Conservation (phyloP, 2,113 vertebrate species). For the Pangasianodon hypophthalmus region DNA sequence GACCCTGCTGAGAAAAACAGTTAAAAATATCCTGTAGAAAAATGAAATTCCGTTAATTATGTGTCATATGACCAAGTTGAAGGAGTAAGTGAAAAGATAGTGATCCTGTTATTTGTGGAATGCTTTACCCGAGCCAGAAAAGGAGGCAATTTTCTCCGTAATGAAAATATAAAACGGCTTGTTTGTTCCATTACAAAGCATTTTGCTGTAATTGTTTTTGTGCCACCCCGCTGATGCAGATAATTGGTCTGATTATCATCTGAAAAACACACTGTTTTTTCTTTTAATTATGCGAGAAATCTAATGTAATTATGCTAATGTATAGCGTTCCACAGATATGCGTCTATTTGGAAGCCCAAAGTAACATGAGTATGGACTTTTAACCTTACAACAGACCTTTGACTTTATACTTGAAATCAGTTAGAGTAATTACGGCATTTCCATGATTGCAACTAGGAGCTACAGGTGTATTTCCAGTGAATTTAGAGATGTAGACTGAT, state of each 20-base stretch:
- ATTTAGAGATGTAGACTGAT: not conserved
- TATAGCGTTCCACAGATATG: too few species aligned
- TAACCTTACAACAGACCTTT: conserved; percentile 3
- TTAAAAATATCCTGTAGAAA: not conserved
- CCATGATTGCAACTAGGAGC: not conserved
- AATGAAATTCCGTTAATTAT: not conserved
- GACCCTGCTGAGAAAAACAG: not conserved
- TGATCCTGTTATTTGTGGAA: not conserved
- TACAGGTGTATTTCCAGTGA: not conserved
- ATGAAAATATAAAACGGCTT: conserved; percentile 42
- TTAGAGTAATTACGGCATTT: not conserved
- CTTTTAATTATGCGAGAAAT: conserved; percentile 71
- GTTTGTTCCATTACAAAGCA: conserved; percentile 21
- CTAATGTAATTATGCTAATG: conserved; percentile 63
- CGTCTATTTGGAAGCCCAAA: not conserved
- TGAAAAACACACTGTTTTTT: conserved; percentile 64
- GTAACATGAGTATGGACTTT: not conserved
- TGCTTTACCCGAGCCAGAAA: not conserved
- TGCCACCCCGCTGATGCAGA: conserved; percentile 63
- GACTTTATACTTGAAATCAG: not conserved
- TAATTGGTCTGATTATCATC: conserved; percentile 75
- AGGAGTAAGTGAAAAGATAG: not conserved
- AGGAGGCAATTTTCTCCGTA: conserved; percentile 21
- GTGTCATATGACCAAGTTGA: not conserved
- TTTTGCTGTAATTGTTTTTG: conserved; percentile 67